Evolutionary conservation across 2,113 vertebrate genomes (phyloP).

Genomic region (Numenius arquata): DNA sequence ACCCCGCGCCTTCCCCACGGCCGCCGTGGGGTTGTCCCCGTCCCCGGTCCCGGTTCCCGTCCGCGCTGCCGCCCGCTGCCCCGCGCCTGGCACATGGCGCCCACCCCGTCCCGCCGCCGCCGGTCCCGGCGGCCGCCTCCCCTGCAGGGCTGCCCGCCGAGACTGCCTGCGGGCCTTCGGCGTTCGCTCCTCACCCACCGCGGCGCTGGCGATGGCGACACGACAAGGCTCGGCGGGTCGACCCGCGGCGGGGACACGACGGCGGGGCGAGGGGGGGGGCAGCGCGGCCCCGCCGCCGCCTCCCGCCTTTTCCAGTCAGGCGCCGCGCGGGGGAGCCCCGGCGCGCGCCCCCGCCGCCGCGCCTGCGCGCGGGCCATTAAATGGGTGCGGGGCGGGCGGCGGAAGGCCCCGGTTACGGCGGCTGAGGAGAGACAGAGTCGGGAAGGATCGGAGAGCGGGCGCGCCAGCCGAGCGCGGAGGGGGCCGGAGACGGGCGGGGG

Average conservation of each 20-base stretch:
- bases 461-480: not conserved
- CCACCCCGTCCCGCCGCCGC: not conserved
- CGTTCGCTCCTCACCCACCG: not conserved
- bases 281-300: not conserved
- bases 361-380: constrained; percentile 61
- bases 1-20: not conserved
- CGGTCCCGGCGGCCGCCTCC: not conserved
- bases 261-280: no score
- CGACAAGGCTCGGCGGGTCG: not conserved
- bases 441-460: constrained; percentile 6
- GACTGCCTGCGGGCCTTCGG: not conserved
- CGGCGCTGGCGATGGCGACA: not conserved
- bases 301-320: constrained; percentile 10
- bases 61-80: not conserved
- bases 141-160: not conserved
- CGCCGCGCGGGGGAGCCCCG: constrained; percentile 3
- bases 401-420: constrained; percentile 63
- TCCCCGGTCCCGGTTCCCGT: not conserved
- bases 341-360: not conserved
- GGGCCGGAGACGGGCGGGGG: not conserved
- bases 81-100: not conserved
- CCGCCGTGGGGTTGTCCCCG: not conserved
- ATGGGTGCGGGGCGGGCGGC: constrained; percentile 25
- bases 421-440: constrained; percentile 56
- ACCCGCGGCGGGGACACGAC: no score